Evolutionary conservation across 2,888 invertebrate species (phyloP).

Genomic region (Rotaria socialis): DNA sequence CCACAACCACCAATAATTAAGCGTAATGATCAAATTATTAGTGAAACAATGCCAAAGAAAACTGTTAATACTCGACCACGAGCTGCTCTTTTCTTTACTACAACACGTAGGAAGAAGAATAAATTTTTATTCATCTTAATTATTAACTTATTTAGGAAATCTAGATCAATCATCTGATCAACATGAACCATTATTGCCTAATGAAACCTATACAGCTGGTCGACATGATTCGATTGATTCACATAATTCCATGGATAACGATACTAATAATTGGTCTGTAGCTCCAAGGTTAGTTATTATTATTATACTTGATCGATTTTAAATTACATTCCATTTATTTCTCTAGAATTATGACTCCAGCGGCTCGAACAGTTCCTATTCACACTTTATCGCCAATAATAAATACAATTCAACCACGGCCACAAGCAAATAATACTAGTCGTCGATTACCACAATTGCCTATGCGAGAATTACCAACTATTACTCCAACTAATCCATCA

Average conservation of each 20-base stretch:
- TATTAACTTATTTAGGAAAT: neutral
- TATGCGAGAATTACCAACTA: neutral
- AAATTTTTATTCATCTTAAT: neutral
- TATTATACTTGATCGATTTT: neutral
- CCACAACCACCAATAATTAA: neutral
- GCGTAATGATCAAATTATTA: neutral
- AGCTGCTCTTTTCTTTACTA: neutral
- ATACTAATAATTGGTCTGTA: neutral
- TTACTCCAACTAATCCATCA: neutral
- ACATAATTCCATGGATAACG: neutral
- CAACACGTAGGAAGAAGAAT: neutral
- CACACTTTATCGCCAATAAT: neutral
- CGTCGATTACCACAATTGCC: neutral
- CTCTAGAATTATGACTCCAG: neutral
- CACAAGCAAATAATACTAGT: neutral
- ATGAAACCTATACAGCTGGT: neutral
- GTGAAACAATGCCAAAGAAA: neutral
- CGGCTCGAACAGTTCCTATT: neutral
- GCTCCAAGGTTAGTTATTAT: neutral
- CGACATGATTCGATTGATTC: neutral
- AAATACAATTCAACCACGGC: neutral
- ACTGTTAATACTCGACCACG: neutral
- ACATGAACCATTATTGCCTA: neutral
- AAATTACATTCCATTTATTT: neutral
- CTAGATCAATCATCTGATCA: neutral